A percentile compares a stretch with the other conserved stretches of the same genome.
Conservation (phyloP, 2,113 vertebrate species). For the Hydropotes inermis region DNA sequence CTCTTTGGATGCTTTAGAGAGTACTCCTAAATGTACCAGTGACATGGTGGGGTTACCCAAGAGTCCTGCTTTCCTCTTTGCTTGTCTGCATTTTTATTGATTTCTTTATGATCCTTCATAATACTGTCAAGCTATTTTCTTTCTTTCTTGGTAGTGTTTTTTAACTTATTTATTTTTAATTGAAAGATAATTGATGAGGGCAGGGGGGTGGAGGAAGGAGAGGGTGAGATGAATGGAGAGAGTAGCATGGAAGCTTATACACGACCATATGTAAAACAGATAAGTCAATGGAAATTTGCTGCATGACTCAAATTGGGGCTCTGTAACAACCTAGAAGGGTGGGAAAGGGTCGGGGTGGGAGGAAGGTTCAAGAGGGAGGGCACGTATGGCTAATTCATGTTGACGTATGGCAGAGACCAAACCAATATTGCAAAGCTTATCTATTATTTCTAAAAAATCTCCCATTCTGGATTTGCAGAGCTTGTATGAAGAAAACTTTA, state of each 20-base stretch:
- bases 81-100: not conserved
- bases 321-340: not conserved
- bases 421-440: not conserved
- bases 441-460: not conserved
- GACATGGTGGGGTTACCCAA: fast-evolving
- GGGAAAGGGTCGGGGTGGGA: not conserved
- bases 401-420: not conserved
- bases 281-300: not conserved
- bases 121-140: not conserved
- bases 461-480: not conserved
- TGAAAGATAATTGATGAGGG: not conserved
- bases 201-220: not conserved
- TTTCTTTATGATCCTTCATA: not conserved
- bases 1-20: not conserved
- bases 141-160: not conserved
- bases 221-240: not conserved
- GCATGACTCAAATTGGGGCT: not conserved
- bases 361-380: not conserved
- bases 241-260: not conserved
- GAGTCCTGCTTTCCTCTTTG: not conserved
- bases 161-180: not conserved
- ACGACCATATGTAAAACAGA: not conserved
- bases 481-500: not conserved
- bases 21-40: not conserved
- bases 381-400: not conserved